A percentile compares a stretch with the other conserved stretches of the same genome.
Evolutionary conservation across 2,888 invertebrate genomes (phyloP).

Genomic region (Anthophora plumipes): DNA sequence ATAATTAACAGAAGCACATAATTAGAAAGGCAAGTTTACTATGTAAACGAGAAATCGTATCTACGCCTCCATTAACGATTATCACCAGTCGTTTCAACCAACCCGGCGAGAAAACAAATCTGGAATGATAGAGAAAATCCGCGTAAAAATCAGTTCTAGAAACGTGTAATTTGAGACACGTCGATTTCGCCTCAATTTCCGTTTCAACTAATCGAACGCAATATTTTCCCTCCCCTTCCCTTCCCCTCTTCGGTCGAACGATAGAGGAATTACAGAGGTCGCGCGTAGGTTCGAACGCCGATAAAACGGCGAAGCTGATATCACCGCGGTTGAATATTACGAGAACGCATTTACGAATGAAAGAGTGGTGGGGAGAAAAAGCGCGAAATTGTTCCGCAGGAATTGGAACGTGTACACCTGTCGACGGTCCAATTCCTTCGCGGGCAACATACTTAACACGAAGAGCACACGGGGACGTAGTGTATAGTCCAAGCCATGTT

Average conservation of each 20-base stretch:
- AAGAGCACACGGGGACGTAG: not conserved
- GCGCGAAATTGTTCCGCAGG: not conserved
- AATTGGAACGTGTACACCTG: conserved; percentile 8
- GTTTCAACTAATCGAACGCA: conserved; percentile 1
- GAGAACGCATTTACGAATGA: conserved; percentile 21
- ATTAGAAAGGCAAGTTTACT: too few species aligned
- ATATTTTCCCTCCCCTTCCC: not conserved
- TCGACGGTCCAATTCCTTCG: not conserved
- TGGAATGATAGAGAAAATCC: not conserved
- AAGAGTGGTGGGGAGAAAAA: too few species aligned
- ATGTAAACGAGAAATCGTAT: too few species aligned
- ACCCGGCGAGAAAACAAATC: too few species aligned
- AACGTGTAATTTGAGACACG: not conserved
- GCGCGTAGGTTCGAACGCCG: conserved; percentile 2
- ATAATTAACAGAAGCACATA: too few species aligned
- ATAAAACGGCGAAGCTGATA: conserved; percentile 25
- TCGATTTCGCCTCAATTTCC: conserved; percentile 5
- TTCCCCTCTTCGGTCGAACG: not conserved
- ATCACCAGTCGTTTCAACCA: too few species aligned
- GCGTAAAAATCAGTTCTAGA: not conserved
- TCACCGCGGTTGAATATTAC: conserved; percentile 27
- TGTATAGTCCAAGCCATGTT: not conserved
- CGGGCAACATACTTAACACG: not conserved
- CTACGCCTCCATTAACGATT: too few species aligned
- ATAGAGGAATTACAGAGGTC: conserved; percentile 16